Percentiles rank a stretch among this genome's conserved stretches.
These are phyloP conservation scores for Drosophila anomelani DNA, from an alignment of 2,888 invertebrate genomes.

Conservation along the genomic window DNA sequence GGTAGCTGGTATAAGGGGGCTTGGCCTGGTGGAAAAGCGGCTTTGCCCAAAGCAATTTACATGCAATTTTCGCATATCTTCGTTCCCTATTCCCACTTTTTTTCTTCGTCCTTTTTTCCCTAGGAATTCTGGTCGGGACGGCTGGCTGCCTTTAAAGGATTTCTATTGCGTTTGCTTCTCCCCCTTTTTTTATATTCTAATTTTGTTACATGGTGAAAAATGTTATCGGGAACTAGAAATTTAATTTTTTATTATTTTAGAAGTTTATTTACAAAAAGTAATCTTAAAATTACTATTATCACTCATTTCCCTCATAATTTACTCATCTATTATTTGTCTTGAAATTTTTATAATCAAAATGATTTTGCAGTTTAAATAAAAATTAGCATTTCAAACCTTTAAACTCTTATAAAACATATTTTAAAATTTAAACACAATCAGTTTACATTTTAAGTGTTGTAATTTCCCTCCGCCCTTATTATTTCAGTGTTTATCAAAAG, in stretches of 20 bases:
- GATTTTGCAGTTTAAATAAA: too few species aligned
- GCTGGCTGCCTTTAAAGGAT: slow-evolving; percentile 15
- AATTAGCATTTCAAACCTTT: too few species aligned
- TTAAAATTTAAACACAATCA: too few species aligned
- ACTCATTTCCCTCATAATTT: background rate
- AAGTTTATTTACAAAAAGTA: background rate
- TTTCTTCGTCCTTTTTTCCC: background rate
- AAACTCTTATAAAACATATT: background rate
- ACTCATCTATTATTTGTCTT: background rate
- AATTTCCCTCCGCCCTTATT: background rate
- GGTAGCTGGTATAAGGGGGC: background rate
- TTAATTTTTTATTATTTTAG: background rate
- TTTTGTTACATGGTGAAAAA: background rate
- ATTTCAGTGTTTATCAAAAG: slow-evolving; percentile 9
- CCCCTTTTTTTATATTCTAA: background rate
- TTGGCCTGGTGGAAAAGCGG: slow-evolving; percentile 14
- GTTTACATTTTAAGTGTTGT: background rate
- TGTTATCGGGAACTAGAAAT: background rate
- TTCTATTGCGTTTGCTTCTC: slow-evolving; percentile 9
- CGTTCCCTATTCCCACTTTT: slow-evolving; percentile 6
- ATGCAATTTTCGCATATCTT: slow-evolving; percentile 52
- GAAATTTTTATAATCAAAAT: too few species aligned
- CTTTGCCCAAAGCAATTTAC: slow-evolving; percentile 51
- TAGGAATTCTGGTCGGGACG: slow-evolving; percentile 1
- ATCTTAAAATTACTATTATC: background rate